Conservation (phyloP, 2,888 invertebrate species). For the Mesorhabditis sp. region DNA sequence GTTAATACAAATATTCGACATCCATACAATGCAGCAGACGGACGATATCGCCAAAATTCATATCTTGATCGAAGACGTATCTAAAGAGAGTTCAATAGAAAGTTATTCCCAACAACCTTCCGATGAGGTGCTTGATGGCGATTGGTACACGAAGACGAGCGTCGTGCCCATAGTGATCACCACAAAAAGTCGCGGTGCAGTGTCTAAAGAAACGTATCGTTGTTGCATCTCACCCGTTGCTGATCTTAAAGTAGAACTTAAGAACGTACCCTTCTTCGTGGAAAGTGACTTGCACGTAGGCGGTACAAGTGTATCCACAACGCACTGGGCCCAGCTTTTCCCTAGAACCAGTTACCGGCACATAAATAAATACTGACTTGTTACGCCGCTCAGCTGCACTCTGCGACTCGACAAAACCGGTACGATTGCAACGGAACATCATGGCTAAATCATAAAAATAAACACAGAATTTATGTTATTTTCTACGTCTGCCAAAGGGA, state of each 20-base stretch:
- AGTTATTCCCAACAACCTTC: not conserved
- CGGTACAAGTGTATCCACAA: constrained; percentile 38
- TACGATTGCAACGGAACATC: not conserved
- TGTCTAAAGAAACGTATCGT: constrained; percentile 17
- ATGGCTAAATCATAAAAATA: not conserved
- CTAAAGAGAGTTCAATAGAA: not conserved
- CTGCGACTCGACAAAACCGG: not conserved
- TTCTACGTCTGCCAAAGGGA: not conserved
- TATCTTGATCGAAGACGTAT: constrained; percentile 5
- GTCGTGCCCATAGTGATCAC: constrained; percentile 45
- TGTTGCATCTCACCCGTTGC: no score
- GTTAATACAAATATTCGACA: no score
- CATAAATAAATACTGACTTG: not conserved
- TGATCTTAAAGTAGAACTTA: not conserved
- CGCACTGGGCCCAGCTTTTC: constrained; percentile 30
- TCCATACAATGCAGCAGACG: constrained; percentile 1
- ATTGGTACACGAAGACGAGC: constrained; percentile 37
- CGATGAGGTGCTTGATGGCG: constrained; percentile 11
- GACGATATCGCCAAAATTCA: constrained; percentile 6
- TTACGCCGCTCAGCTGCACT: constrained; percentile 3
- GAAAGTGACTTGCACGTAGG: constrained; percentile 37
- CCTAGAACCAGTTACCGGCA: not conserved
- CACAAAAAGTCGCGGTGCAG: constrained; percentile 30
- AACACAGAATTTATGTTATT: not conserved
- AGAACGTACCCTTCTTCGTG: constrained; percentile 30